Conservation (phyloP, 2,113 vertebrate genomes). For the Sceloporus undulatus region DNA sequence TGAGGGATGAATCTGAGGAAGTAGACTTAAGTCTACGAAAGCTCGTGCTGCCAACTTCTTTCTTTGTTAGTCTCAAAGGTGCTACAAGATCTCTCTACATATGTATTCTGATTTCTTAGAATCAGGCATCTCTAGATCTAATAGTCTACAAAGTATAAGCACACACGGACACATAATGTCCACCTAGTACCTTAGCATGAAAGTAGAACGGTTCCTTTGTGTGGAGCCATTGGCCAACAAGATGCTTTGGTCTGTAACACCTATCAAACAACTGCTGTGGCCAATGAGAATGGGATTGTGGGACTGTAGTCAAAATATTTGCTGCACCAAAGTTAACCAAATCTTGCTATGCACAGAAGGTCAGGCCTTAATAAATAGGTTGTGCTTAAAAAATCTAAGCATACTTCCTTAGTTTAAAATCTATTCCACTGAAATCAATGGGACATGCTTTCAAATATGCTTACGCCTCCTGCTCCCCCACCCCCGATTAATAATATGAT, state of each 20-base stretch:
- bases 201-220: neutral
- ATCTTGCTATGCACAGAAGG: neutral
- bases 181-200: neutral
- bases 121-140: no score
- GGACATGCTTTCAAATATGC: neutral
- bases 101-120: neutral
- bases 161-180: neutral
- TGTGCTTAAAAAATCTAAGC: neutral
- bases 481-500: neutral
- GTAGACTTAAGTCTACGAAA: no score
- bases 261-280: no score
- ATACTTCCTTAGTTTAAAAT: neutral
- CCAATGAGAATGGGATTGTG: no score
- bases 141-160: neutral
- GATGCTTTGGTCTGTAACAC: no score
- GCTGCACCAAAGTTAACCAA: neutral
- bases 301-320: no score
- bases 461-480: neutral
- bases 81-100: no score
- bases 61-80: no score
- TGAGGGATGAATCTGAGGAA: neutral
- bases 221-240: no score
- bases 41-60: no score
- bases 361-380: neutral
- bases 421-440: neutral